Evolutionary conservation across 2,797 vertebrate genomes (phyloP).

Genomic region (Scleropages formosus): DNA sequence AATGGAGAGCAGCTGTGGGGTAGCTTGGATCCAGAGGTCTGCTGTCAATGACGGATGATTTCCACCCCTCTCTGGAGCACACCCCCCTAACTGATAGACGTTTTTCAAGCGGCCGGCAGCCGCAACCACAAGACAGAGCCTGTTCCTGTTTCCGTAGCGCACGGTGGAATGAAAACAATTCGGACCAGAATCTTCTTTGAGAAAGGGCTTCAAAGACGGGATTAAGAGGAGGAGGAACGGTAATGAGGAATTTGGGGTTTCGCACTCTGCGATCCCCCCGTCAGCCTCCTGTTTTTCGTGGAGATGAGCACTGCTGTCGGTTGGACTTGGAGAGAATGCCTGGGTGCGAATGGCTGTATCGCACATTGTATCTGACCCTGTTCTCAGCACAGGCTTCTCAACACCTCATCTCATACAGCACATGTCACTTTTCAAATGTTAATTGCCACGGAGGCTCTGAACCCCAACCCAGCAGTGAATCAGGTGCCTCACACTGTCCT

Average conservation of each 20-base stretch:
- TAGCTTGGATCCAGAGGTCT: background rate
- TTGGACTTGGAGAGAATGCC: too few species aligned
- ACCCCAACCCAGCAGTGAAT: background rate
- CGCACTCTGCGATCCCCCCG: background rate
- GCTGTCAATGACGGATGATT: slow-evolving; percentile 67
- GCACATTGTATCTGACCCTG: background rate
- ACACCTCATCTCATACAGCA: background rate
- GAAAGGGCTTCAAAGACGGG: slow-evolving; percentile 29
- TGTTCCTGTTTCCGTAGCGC: slow-evolving; percentile 45
- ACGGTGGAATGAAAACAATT: slow-evolving; percentile 12
- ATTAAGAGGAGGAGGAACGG: slow-evolving; percentile 16
- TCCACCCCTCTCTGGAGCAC: slow-evolving; percentile 59
- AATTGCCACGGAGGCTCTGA: slow-evolving; percentile 17
- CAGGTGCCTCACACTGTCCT: background rate
- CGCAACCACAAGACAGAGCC: slow-evolving; percentile 53
- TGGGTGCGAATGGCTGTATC: too few species aligned
- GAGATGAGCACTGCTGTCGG: background rate
- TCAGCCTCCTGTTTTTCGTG: background rate
- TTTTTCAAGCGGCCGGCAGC: slow-evolving; percentile 59
- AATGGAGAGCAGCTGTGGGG: too few species aligned
- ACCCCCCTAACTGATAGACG: slow-evolving; percentile 63
- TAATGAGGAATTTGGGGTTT: background rate
- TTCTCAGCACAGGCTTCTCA: background rate
- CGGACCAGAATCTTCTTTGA: background rate
- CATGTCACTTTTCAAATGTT: slow-evolving; percentile 6